Evolutionary conservation across 1,140 invertebrate species (phyloP), one percentile per base, ranked within the genome.

Genomic region (Tribolium madens): DNA sequence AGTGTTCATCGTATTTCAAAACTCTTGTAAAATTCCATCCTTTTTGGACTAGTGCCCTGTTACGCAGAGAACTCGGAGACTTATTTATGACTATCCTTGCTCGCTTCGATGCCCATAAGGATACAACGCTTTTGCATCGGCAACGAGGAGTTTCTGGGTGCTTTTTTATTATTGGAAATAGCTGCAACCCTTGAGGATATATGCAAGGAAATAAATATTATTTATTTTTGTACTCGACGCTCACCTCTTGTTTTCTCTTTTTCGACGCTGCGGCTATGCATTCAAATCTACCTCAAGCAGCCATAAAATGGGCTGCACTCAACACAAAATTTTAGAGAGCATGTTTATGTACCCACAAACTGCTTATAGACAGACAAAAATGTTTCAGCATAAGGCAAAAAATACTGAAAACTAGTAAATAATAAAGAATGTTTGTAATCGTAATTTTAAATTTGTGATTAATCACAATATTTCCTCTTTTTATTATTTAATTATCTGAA

Each of bases 151-250:
- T 33, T 26, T 52, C 36, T 12, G 10, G 17, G 68, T 48, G 6
- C n/a, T 52, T 72, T 52, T 72, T 72, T 72, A 52, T 72, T 72
- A 72, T 72, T 72, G 46, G 70, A 72, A 52, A 72, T 72, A 72
- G 48, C 70, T 72, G 50, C 18, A 72, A 52, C 42, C 46, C 70
- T 17, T 13, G 42, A 72, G 42, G 70, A 48, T 72, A 71, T 47
- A 71, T 50, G 69, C 12, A 36, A 0, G 6, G 70, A 50, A 72
- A 50, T 71, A 71, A 48, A 72, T 47, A 72, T 72, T 72, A 72
- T 72, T 72, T 50, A 72, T 72, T 72, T 18, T 18, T 33, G 46
- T 5, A 6, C 31, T 36, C 42, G 42, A 50, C 42, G 46, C 17
- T 17, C 46, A 52, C 21, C 50, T 72, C 50, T 50, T 26, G 13